Evolutionary conservation across 2,888 invertebrate genomes (phyloP).

Genomic region (Coelopa pilipes): DNA sequence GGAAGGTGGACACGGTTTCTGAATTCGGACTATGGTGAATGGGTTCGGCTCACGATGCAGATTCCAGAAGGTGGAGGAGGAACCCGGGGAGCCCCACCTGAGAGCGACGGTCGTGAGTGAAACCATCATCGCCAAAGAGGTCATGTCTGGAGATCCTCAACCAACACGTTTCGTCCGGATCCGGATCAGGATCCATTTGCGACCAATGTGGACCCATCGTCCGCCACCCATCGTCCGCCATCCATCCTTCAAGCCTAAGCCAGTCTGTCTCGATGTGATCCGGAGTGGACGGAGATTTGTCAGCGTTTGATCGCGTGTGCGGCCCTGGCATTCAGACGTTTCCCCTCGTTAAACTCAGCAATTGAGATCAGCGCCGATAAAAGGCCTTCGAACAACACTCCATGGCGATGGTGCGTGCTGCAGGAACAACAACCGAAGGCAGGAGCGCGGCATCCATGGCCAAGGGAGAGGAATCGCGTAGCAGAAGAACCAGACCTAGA

Average conservation of each 20-base stretch:
- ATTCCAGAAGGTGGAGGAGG: too few species aligned
- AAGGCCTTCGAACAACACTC: slow-evolving; percentile 39
- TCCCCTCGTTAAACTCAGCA: slow-evolving; percentile 44
- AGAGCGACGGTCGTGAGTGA: too few species aligned
- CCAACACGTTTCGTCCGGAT: too few species aligned
- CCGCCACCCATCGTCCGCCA: too few species aligned
- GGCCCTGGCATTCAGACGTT: slow-evolving; percentile 3
- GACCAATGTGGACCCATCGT: too few species aligned
- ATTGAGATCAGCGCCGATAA: slow-evolving; percentile 46
- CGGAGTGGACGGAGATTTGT: background rate
- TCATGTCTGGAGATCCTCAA: too few species aligned
- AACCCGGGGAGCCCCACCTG: too few species aligned
- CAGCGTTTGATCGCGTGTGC: slow-evolving; percentile 19
- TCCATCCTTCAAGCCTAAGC: background rate
- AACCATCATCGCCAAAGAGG: too few species aligned
- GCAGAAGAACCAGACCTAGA: background rate
- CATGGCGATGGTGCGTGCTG: slow-evolving; percentile 18
- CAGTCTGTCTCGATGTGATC: background rate
- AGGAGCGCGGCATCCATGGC: slow-evolving; percentile 19
- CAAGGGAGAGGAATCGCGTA: slow-evolving; percentile 35
- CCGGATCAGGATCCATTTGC: too few species aligned
- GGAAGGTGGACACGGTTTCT: too few species aligned
- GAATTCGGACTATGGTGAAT: too few species aligned
- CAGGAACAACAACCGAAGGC: slow-evolving; percentile 12
- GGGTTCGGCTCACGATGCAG: too few species aligned